Evolutionary conservation across 2,113 vertebrate species (phyloP), one percentile per base, ranked within the genome.

Genomic region (Baryphthengus martii): DNA sequence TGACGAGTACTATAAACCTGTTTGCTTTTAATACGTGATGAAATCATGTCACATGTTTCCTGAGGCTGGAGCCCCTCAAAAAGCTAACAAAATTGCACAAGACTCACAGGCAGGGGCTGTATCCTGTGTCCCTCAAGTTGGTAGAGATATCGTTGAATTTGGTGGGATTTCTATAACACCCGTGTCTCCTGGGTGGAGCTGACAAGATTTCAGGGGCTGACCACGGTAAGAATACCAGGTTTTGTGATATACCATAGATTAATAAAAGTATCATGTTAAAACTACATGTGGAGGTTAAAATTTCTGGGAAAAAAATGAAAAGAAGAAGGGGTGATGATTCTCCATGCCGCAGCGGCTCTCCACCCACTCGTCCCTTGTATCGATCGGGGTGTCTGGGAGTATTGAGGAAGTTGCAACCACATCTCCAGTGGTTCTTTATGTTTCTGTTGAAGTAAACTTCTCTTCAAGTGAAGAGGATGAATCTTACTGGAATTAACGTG

Each of bases 351-450:
- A 25, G 66, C 7, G 65, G 72, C 85, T 61, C 6, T 47, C 24
- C 7, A 9, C 25, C 71, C 58, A 47, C 74, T 49, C 3, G 2
- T 35, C 65, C 37, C 11, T 37, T 67, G 6, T 17, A 73, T 49
- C 2, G 0, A 5, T 72, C 40, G 21, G 59, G 5, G 40, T 58
- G 29, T 58, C 25, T 11, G 52, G 23, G 37, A 0, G 0, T 17
- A 10, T 6, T 7, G 74, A 67, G 67, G 52, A 71, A 63, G 9
- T 7, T 39, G 35, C 49, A 84, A 21, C 71, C 74, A 33, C 11
- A 1, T 5, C 44, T 81, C 18, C 50, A 42, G 6, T 8, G 19
- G 23, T 37, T 83, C 71, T 65, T 56, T 25, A 2, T 44, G 4
- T 49, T 81, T 50, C 58, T 72, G 59, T 45, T 5, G 0, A 23